These are phyloP conservation scores for Limnephilus lunatus DNA, from an alignment of 2,888 invertebrate genomes.

Conservation along the genomic window DNA sequence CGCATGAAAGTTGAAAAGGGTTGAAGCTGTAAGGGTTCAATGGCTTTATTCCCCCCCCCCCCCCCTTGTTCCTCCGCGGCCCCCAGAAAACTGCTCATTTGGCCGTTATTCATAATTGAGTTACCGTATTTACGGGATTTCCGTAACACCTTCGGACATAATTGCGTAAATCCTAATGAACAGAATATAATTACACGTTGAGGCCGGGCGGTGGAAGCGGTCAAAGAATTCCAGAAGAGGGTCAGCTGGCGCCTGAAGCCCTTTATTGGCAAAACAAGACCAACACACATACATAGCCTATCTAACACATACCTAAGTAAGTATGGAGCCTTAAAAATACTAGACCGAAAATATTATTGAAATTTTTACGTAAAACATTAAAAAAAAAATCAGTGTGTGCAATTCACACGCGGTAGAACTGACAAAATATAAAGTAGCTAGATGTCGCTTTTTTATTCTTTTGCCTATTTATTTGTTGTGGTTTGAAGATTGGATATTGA, in stretches of 20 bases:
- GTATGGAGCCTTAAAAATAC: background rate
- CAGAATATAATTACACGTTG: slow-evolving; percentile 20
- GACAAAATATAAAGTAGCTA: too few relatives aligned
- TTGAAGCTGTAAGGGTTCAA: slow-evolving; percentile 47
- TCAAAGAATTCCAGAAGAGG: background rate
- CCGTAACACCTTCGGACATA: slow-evolving; percentile 33
- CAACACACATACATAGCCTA: background rate
- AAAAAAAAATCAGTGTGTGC: too few relatives aligned
- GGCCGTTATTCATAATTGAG: slow-evolving; percentile 42
- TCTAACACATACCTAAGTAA: background rate
- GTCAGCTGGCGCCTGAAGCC: background rate
- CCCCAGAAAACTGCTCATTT: slow-evolving; percentile 49
- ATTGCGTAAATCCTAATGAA: slow-evolving; percentile 28
- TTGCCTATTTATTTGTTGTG: too few relatives aligned
- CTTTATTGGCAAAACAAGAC: background rate
- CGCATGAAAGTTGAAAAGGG: slow-evolving; percentile 46
- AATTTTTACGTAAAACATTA: too few relatives aligned
- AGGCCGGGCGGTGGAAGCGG: background rate
- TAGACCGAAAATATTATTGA: too few relatives aligned
- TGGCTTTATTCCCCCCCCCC: slow-evolving; percentile 26
- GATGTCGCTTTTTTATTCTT: too few relatives aligned
- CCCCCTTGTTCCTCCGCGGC: background rate
- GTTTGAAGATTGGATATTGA: too few relatives aligned
- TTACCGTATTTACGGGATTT: slow-evolving; percentile 37
- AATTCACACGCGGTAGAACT: too few relatives aligned